Conservation (phyloP, 2,797 vertebrate genomes). For the Leptoclinus maculatus region DNA sequence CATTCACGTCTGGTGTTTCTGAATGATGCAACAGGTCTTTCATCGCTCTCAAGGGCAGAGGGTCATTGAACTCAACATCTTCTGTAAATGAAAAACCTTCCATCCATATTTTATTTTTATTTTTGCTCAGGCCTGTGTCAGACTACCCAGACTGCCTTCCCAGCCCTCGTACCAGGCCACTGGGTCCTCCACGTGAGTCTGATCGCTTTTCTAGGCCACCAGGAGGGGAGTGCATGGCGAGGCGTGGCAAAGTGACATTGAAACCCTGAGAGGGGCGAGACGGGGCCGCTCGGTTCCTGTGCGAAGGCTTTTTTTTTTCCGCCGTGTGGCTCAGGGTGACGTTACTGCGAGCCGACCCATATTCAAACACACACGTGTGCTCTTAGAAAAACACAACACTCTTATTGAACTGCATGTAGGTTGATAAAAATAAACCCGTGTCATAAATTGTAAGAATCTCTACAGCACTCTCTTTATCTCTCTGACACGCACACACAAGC, state of each 20-base stretch:
- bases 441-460: constrained; percentile 47
- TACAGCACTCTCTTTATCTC: constrained; percentile 23
- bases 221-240: constrained; percentile 63
- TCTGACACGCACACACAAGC: constrained; percentile 5
- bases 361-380: constrained; percentile 33
- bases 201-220: constrained; percentile 76
- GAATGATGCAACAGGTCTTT: constrained; percentile 34
- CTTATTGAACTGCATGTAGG: constrained; percentile 36
- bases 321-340: constrained; percentile 14
- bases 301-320: constrained; percentile 25
- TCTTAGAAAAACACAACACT: constrained; percentile 4
- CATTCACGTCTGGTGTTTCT: not conserved
- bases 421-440: constrained; percentile 64
- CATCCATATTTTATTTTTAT: not conserved
- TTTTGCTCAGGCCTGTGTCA: constrained; percentile 47
- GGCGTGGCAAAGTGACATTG: constrained; percentile 78
- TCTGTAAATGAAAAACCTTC: constrained; percentile 20
- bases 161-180: constrained; percentile 39
- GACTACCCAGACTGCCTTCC: constrained; percentile 32
- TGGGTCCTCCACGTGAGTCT: constrained; percentile 47
- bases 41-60: not conserved
- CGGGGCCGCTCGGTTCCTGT: constrained; percentile 38
- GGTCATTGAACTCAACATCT: constrained; percentile 13
- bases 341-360: constrained; percentile 48
- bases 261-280: constrained; percentile 70